phyloP scores from a whole-genome alignment of 2,113 vertebrate species.

The Aleadryas rufinucha region DNA sequence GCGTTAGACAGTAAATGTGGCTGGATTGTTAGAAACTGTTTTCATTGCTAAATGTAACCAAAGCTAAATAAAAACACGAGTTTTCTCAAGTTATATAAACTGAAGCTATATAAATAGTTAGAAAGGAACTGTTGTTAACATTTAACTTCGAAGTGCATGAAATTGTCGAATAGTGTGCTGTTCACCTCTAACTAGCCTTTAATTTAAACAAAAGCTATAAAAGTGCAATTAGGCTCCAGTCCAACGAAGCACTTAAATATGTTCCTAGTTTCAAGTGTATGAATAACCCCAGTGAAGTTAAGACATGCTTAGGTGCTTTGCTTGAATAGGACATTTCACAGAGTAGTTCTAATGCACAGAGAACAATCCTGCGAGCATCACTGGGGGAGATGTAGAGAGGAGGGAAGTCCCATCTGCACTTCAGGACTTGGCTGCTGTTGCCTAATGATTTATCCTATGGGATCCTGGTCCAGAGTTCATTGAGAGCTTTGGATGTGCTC shows the following conservation, averaged over 20 bases:
- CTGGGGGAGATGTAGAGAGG: background rate
- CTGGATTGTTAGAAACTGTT: background rate
- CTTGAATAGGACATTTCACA: background rate
- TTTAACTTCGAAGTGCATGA: background rate
- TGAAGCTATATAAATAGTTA: background rate
- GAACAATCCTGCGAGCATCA: background rate
- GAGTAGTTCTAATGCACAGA: background rate
- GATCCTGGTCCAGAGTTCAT: background rate
- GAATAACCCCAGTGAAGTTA: background rate
- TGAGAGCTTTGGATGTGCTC: background rate
- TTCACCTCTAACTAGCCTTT: constrained; percentile 52
- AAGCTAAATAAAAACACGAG: background rate
- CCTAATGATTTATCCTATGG: background rate
- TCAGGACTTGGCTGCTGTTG: background rate
- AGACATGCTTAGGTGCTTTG: background rate
- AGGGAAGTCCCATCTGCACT: background rate
- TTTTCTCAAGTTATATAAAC: background rate
- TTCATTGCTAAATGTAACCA: background rate
- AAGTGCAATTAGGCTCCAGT: constrained; percentile 35
- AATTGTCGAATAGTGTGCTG: background rate
- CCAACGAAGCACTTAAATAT: constrained; percentile 37
- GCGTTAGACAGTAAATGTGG: background rate
- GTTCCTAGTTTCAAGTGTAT: background rate
- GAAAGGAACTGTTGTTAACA: constrained; percentile 13
- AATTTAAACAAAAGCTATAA: constrained; percentile 48